Base-by-base conservation (phyloP, 2,797 vertebrate genomes). In the Galagoides demidoff region DNA sequence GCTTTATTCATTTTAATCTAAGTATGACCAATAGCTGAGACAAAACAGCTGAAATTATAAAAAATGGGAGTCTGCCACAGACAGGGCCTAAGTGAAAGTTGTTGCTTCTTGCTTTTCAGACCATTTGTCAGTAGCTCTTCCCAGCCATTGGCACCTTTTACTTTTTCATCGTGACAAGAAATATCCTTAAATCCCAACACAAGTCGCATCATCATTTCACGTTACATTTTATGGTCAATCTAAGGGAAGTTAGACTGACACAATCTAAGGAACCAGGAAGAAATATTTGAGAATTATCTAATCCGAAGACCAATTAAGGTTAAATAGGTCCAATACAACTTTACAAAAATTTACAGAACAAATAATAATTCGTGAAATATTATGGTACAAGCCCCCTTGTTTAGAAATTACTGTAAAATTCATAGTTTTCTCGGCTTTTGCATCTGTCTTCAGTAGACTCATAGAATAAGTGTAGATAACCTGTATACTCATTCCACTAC, bases 401-500 rank as follows among this genome's bases (percentile, higher is more conserved):
- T 96, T 92, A 31, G 20, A 86, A 88, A 73, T 87, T n/a, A 85
- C 12, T 86, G 25, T 17, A 55, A 34, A 49, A 73, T 71, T 88
- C 27, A 61, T 31, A 31, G 57, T 34, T 77, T 76, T 86, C 45
- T 1, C 64, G 25, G 27, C 17, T 61, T 88, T 94, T 31, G n/a
- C 45, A 59, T 29, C 14, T 90, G 16, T 79, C 29, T 87, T 88
- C 10, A 88, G 22, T 37, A 45, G 37, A 95, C 85, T 87, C 52
- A 93, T 73, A 70, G 25, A 92, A 94, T n/a, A 87, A 59, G 25
- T 95, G 71, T 70, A 16, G 57, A 68, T 82, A 57, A 92, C 23
- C 34, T 2, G 16, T 27, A 68, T 73, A 91, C 29, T 91, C 70
- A 43, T 91, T 84, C 45, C 45, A 25, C 2, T 43, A 79, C 14